Evolutionary conservation across 2,797 vertebrate genomes (phyloP), one percentile per base, ranked within the genome.

Genomic region (Pelochelys cantorii): DNA sequence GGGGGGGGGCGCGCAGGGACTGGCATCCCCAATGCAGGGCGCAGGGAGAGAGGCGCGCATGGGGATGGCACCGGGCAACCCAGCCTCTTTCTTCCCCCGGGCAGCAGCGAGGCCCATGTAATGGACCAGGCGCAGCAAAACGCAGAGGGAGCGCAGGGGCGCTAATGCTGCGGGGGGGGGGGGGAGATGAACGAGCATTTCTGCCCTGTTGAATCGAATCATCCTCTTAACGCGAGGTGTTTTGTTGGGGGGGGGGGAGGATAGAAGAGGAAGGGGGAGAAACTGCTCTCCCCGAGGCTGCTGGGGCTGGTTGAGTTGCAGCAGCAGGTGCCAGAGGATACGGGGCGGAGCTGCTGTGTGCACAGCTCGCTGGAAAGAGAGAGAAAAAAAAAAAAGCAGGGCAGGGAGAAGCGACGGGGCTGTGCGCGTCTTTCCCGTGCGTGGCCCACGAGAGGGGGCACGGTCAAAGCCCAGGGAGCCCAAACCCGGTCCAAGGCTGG

Each of bases 301-400:
- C 62, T 8, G 31, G 60, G 55, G 85, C 74, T 15, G 91, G 79
- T 15, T 96, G 96, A 96, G 94, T 62, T 94, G 94, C 96, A 95
- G 94, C 93, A 95, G 95, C 96, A 96, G 96, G 96, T 96, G 96
- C 95, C 62, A 25, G 57, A 80, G 59, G 86, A 71, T 59, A 79
- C 14, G 89, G 57, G 23, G 31, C 27, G 65, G 11, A 52, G n/a
- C 27, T 22, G 18, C 74, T 60, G 87, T 25, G 20, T 81, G 71
- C 85, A 93, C 34, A 91, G 81, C 20, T 60, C 83, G 18, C 68
- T 29, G 11, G 60, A 62, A 42, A 42, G 42, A 42, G 42, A 4
- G 5, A 42, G 12, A 77, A 27, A 34, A 86, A 60, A 81, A 20
- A 15, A 5, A 42, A 1, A 52, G 48, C 13, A 55, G 52, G 4